phyloP scores from a whole-genome alignment of 2,113 vertebrate genomes.

The Glareola pratincola region DNA sequence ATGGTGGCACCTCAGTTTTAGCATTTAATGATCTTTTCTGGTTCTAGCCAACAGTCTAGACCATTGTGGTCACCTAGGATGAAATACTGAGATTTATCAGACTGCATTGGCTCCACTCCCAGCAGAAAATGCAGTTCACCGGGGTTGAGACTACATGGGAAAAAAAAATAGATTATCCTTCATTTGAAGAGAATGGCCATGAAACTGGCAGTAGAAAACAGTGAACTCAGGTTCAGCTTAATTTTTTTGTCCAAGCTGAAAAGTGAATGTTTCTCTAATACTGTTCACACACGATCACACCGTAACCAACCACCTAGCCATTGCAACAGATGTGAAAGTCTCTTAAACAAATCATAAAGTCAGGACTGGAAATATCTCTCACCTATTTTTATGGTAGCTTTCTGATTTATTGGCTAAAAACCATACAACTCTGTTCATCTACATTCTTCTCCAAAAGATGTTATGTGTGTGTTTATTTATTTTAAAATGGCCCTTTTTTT shows the following conservation, averaged over 20 bases:
- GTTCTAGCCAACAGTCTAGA: background rate
- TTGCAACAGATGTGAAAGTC: background rate
- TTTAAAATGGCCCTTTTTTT: background rate
- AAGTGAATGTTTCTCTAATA: background rate
- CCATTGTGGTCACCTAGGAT: background rate
- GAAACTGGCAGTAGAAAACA: background rate
- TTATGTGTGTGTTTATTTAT: background rate
- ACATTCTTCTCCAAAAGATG: background rate
- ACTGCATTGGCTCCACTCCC: background rate
- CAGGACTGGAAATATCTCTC: background rate
- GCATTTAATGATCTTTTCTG: background rate
- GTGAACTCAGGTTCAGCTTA: background rate
- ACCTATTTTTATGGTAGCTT: background rate
- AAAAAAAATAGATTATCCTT: background rate
- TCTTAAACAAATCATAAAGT: background rate
- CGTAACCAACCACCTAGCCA: background rate
- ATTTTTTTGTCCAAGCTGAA: background rate
- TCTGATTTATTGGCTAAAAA: background rate
- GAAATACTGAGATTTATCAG: background rate
- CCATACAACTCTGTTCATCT: rapidly evolving
- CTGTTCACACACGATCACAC: background rate
- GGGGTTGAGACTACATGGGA: background rate
- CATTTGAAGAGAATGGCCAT: background rate
- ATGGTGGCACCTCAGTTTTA: background rate
- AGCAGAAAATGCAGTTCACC: background rate